Conservation (phyloP, 2,888 invertebrate species). For the Malacosoma neustria region DNA sequence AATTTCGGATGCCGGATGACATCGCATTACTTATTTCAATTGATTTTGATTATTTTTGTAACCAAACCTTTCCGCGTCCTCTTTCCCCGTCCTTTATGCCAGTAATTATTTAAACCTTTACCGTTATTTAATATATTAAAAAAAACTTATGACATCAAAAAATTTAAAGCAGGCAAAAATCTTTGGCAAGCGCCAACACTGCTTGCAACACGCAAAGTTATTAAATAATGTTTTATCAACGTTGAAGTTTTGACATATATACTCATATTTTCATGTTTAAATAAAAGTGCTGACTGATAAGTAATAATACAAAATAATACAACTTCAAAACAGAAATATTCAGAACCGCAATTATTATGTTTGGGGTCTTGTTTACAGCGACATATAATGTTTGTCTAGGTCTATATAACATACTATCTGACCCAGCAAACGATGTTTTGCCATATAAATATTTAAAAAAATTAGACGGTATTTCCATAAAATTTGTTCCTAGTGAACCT, state of each 20-base stretch:
- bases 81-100: no score
- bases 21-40: background rate
- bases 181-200: no score
- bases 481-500: no score
- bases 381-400: background rate
- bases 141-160: background rate
- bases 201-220: no score
- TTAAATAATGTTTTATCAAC: no score
- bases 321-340: no score
- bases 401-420: background rate
- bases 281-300: no score
- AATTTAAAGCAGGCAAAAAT: background rate
- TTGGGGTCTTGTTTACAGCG: background rate
- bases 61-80: no score
- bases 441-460: background rate
- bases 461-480: background rate
- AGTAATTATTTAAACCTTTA: background rate
- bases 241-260: no score
- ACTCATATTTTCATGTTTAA: no score
- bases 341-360: no score
- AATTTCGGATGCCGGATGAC: conserved; percentile 6
- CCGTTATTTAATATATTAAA: background rate
- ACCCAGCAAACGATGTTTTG: background rate
- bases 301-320: no score
- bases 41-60: background rate